Evolutionary conservation across 2,113 vertebrate species (phyloP).

Genomic region (Daboia siamensis): DNA sequence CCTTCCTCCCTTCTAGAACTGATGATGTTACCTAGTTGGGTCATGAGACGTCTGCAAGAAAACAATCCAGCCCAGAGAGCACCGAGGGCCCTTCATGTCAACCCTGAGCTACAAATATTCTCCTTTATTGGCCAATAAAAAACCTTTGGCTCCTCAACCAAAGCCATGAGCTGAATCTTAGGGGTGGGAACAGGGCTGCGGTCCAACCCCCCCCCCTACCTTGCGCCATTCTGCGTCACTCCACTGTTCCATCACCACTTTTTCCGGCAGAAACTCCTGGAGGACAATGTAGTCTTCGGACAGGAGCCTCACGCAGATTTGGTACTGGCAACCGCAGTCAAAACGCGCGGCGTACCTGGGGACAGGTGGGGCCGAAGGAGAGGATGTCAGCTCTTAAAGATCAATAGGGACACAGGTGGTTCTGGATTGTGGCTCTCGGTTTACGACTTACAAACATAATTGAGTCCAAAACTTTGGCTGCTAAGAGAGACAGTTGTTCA

Average conservation of each 20-base stretch:
- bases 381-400: background rate
- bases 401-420: background rate
- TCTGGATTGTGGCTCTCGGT: too few species aligned
- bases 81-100: background rate
- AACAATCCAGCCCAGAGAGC: too few species aligned
- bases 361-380: background rate
- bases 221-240: conserved; percentile 65
- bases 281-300: conserved; percentile 56
- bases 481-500: too few species aligned
- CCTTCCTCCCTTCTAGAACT: too few species aligned
- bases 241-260: conserved; percentile 64
- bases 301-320: conserved; percentile 59
- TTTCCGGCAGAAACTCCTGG: conserved; percentile 58
- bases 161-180: background rate
- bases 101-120: background rate
- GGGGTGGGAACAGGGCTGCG: background rate
- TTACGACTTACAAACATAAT: too few species aligned
- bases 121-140: background rate
- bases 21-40: too few species aligned
- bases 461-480: too few species aligned
- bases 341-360: conserved; percentile 66
- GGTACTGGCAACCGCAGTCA: conserved; percentile 69
- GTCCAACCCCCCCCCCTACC: conserved; percentile 46
- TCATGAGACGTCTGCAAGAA: too few species aligned
- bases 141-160: background rate